phyloP scores from a whole-genome alignment of 2,113 vertebrate species.

The Alces alces region DNA sequence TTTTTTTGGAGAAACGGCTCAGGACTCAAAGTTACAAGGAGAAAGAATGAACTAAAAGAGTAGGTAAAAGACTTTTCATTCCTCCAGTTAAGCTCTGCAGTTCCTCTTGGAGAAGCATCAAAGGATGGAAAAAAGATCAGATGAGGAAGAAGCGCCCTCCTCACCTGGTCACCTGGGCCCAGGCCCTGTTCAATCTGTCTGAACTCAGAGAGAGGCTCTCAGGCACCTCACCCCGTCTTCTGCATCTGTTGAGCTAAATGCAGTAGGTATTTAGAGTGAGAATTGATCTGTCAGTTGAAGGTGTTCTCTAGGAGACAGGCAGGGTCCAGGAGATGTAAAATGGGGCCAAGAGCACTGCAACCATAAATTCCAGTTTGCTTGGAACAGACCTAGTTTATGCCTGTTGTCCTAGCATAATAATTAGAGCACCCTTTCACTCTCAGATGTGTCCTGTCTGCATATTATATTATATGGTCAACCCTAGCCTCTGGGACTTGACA shows the following conservation, averaged over 20 bases:
- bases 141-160: neutral
- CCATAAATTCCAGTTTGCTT: neutral
- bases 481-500: neutral
- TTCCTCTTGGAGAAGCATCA: neutral
- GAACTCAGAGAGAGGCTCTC: neutral
- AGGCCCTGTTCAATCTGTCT: neutral
- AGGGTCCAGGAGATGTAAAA: neutral
- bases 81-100: neutral
- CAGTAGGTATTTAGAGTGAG: neutral
- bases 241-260: neutral
- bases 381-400: neutral
- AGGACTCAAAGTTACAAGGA: neutral
- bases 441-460: neutral
- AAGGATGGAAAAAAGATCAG: neutral
- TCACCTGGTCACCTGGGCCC: neutral
- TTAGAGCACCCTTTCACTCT: neutral
- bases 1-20: neutral
- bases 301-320: neutral
- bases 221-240: neutral
- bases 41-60: neutral
- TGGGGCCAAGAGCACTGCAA: neutral
- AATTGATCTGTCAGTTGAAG: neutral
- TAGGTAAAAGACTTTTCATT: neutral
- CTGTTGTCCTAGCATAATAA: neutral
- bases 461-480: neutral